Conservation (phyloP, 2,797 vertebrate species). For the Labroides dimidiatus region DNA sequence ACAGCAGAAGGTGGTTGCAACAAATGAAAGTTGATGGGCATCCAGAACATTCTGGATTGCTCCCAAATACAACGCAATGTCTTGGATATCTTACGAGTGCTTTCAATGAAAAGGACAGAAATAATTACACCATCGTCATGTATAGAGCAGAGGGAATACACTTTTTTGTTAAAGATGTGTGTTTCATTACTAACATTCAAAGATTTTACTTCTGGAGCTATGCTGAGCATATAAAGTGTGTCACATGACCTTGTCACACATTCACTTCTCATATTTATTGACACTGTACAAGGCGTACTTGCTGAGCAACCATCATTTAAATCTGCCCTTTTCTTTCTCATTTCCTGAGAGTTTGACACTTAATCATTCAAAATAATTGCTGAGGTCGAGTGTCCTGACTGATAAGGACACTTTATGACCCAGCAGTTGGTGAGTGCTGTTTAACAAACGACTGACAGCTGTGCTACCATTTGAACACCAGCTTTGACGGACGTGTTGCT, state of each 20-base stretch:
- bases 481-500: not conserved
- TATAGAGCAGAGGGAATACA: too few species aligned
- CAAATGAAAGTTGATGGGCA: conserved; percentile 12
- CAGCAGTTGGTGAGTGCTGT: not conserved
- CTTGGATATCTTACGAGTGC: not conserved
- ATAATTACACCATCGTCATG: not conserved
- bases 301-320: not conserved
- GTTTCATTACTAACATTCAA: not conserved
- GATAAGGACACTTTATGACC: not conserved
- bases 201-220: not conserved
- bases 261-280: not conserved
- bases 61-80: not conserved
- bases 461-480: not conserved
- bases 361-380: not conserved
- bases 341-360: not conserved
- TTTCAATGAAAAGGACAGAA: not conserved
- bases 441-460: not conserved
- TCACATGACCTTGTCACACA: not conserved
- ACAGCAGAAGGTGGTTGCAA: conserved; percentile 35
- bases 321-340: not conserved
- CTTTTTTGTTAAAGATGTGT: not conserved
- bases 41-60: not conserved
- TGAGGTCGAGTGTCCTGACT: not conserved
- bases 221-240: not conserved
- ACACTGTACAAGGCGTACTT: not conserved